Conservation (phyloP, 2,113 vertebrate genomes). For the Alexandromys fortis region DNA sequence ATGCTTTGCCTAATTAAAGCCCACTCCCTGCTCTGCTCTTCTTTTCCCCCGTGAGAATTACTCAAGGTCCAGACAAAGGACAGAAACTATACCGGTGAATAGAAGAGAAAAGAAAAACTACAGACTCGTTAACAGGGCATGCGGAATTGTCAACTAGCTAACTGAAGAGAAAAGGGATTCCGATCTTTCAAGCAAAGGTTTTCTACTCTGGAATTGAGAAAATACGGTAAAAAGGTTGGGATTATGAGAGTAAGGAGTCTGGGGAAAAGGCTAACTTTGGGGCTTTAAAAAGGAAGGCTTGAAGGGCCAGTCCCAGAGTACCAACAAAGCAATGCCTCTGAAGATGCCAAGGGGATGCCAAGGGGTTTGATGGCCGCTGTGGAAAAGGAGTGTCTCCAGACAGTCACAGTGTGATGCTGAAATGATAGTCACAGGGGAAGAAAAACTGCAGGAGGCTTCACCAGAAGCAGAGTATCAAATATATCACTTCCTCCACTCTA, state of each 20-base stretch:
- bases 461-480: background rate
- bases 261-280: background rate
- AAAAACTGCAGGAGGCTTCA: background rate
- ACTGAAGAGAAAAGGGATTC: background rate
- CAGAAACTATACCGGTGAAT: background rate
- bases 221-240: background rate
- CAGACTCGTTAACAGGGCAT: background rate
- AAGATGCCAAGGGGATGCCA: background rate
- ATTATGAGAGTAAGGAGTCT: background rate
- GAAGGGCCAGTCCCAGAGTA: background rate
- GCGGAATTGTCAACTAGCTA: background rate
- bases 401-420: background rate
- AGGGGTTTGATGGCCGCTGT: background rate
- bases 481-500: background rate
- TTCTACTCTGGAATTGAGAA: background rate
- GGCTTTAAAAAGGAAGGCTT: background rate
- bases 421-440: background rate
- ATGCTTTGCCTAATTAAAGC: background rate
- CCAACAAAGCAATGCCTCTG: background rate
- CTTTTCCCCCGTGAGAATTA: background rate
- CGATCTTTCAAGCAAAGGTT: background rate
- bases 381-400: background rate
- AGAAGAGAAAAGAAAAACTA: background rate
- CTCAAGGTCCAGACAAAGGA: background rate
- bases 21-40: background rate